Evolutionary conservation across 2,888 invertebrate genomes (phyloP), one percentile per base, ranked within the genome.

Genomic region (Galerucella pusilla): DNA sequence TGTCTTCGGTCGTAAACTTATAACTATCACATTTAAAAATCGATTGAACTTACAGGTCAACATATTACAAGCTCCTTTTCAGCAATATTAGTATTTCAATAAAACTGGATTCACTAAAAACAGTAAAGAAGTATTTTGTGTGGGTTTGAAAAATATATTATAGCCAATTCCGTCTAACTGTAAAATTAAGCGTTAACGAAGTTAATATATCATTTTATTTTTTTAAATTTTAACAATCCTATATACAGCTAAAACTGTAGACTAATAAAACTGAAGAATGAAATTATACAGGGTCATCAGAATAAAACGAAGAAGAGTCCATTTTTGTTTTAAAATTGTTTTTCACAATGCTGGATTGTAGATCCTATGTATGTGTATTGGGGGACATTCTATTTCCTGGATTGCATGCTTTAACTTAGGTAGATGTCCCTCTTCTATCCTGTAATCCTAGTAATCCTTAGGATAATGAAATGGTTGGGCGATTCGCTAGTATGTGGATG

Each of bases 81-180:
- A 57, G 20, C n/a, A 20, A 57, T 57, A 57, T 57, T 57, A 7
- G 16, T 57, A 57, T 57, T 57, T 57, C 6, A 57, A 57, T 57
- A 16, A 57, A 57, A 57, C 57, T 57, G 57, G 57, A 57, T 57
- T 16, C 9, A 57, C 57, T n/a, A 57, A 57, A 20, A 57, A 57
- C 57, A 57, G 57, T 57, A 57, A 57, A 57, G n/a, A 57, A 57
- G 11, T 57, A 57, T 57, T 57, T 57, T 57, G 57, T 57, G 57
- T 57, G 10, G 57, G 57, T 20, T 57, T 57, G 20, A 20, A 57
- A 16, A 57, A 57, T 6, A 57, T 57, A 57, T 57, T 20, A 7
- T 57, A 20, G 57, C 57, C 20, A 57, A 57, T 57, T 57, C 10
- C 16, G 20, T 10, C 9, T 20, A 57, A 57, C 57, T 16, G 57